These are phyloP conservation scores for Tragelaphus buxtoni DNA, from an alignment of 2,113 vertebrate species.

Conservation along the genomic window DNA sequence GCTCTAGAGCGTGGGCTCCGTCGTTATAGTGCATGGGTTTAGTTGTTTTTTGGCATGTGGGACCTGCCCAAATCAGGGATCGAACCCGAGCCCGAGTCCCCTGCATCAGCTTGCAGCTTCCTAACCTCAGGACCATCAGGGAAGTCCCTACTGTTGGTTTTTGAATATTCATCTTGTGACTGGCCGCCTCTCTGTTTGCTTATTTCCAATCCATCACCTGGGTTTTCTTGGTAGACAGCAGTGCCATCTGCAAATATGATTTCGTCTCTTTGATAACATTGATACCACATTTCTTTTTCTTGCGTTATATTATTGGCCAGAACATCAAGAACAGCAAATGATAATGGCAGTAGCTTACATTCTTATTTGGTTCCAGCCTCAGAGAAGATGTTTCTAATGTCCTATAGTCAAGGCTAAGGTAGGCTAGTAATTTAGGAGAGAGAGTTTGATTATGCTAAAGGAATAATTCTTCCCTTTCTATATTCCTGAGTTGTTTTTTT, in stretches of 20 bases:
- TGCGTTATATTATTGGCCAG: background rate
- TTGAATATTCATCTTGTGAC: background rate
- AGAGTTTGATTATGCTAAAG: background rate
- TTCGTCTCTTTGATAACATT: background rate
- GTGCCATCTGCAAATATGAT: background rate
- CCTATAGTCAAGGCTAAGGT: background rate
- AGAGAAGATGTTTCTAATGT: background rate
- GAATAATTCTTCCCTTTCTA: background rate
- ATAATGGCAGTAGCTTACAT: background rate
- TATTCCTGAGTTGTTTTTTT: background rate
- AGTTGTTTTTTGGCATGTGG: background rate
- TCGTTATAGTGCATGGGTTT: accelerated
- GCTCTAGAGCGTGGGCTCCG: background rate
- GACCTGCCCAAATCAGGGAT: background rate
- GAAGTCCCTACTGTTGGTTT: background rate
- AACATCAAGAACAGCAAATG: background rate
- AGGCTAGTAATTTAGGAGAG: background rate
- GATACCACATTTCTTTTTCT: background rate
- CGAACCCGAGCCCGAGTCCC: accelerated
- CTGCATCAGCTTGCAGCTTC: background rate
- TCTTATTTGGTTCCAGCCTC: background rate
- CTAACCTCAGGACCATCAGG: background rate
- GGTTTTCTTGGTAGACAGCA: background rate
- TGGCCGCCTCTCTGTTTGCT: background rate
- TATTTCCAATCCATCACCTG: background rate